Percentiles rank a stretch among this genome's conserved stretches.
Evolutionary conservation across 2,113 vertebrate species (phyloP).

Genomic region (Gallinago paraguaiae): DNA sequence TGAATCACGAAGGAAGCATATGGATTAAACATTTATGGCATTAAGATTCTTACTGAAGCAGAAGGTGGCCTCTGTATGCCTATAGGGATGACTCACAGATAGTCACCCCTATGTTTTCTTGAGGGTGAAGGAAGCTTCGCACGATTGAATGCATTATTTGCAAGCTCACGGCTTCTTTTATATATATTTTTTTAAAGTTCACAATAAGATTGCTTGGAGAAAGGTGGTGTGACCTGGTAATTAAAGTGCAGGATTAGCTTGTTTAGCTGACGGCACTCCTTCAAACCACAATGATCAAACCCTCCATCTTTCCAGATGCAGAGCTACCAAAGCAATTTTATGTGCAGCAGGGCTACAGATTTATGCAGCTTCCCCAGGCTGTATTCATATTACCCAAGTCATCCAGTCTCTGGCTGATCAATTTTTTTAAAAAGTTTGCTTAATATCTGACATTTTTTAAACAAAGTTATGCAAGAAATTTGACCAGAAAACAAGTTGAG

Average conservation of each 20-base stretch:
- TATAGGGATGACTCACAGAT: conserved; percentile 13
- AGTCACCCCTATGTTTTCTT: background rate
- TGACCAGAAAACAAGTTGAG: background rate
- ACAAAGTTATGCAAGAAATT: background rate
- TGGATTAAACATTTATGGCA: conserved; percentile 28
- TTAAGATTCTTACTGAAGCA: conserved; percentile 27
- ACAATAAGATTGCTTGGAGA: background rate
- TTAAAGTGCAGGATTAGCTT: conserved; percentile 5
- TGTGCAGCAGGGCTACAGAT: background rate
- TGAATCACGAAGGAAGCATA: conserved; percentile 41
- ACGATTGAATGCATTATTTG: background rate
- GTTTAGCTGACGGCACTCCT: background rate
- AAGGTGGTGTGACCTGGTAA: background rate
- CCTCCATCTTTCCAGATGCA: background rate
- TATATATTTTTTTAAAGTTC: background rate
- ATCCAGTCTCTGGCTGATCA: background rate
- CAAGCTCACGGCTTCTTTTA: background rate
- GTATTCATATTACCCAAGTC: background rate
- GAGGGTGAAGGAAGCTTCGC: background rate
- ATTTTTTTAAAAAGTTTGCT: background rate
- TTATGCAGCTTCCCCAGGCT: background rate
- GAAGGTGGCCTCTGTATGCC: conserved; percentile 30
- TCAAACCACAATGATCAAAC: background rate
- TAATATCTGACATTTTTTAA: background rate
- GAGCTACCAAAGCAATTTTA: conserved; percentile 2